A percentile compares a stretch with the other conserved stretches of the same genome.
Evolutionary conservation across 2,113 vertebrate genomes (phyloP).

Genomic region (Rallus limicola): DNA sequence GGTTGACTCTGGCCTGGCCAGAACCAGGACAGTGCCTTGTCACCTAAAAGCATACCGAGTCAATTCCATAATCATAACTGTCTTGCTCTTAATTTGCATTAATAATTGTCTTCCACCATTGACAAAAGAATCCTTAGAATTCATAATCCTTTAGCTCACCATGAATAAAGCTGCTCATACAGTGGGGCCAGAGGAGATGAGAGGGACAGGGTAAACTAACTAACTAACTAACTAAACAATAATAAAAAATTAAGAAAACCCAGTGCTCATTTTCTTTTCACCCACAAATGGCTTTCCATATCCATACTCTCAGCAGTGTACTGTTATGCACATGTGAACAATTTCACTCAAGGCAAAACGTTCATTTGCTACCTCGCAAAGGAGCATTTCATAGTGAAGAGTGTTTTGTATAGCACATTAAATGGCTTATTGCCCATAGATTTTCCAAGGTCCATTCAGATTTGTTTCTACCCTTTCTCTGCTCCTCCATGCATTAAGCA

Average conservation of each 20-base stretch:
- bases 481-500: neutral
- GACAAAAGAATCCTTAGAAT: neutral
- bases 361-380: neutral
- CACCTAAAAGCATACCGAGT: neutral
- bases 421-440: neutral
- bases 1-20: too few species aligned
- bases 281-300: rapidly evolving
- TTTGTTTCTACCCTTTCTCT: neutral
- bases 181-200: neutral
- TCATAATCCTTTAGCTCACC: neutral
- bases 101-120: neutral
- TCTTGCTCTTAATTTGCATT: neutral
- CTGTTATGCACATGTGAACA: neutral
- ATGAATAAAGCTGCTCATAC: neutral
- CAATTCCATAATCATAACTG: neutral
- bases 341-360: neutral
- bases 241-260: rapidly evolving
- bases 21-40: too few species aligned
- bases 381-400: neutral
- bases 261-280: neutral
- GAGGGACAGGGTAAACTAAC: neutral
- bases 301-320: neutral
- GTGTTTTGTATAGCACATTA: neutral
- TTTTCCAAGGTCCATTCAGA: neutral
- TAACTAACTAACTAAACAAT: neutral